Evolutionary conservation across 2,797 vertebrate species (phyloP).

Genomic region (Sebastiscus albofasciatus): DNA sequence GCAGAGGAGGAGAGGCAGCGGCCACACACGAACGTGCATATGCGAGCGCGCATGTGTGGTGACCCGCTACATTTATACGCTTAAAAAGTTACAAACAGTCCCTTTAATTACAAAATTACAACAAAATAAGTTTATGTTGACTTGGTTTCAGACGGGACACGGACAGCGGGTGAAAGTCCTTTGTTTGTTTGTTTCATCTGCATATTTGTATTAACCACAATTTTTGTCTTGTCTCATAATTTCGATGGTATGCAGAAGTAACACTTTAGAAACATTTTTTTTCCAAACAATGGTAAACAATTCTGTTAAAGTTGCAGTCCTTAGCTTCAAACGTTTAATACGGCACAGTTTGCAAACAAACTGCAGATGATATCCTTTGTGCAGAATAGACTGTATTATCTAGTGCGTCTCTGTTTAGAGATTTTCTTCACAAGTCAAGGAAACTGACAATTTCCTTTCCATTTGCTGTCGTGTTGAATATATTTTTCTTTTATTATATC

Average conservation of each 20-base stretch:
- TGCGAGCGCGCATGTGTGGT: no score
- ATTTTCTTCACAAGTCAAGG: constrained; percentile 12
- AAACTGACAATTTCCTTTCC: constrained; percentile 10
- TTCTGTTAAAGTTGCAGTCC: not conserved
- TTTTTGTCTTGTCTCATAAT: not conserved
- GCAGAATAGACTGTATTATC: not conserved
- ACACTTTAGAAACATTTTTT: not conserved
- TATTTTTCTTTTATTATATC: not conserved
- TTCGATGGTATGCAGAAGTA: not conserved
- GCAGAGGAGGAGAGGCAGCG: no score
- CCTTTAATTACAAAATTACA: no score
- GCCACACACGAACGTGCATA: no score
- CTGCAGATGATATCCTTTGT: not conserved
- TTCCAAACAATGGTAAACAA: not conserved
- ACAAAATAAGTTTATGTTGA: not conserved
- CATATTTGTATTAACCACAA: not conserved
- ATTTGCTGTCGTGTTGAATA: constrained; percentile 4
- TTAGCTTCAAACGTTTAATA: not conserved
- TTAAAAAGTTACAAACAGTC: no score
- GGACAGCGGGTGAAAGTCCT: not conserved
- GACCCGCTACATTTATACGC: no score
- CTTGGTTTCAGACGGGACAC: not conserved
- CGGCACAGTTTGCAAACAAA: not conserved
- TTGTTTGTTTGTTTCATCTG: not conserved
- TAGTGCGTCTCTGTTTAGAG: not conserved